A percentile compares a stretch with the other conserved stretches of the same genome.
These are phyloP conservation scores for Mugil cephalus DNA, from an alignment of 2,113 vertebrate genomes.

Conservation along the genomic window DNA sequence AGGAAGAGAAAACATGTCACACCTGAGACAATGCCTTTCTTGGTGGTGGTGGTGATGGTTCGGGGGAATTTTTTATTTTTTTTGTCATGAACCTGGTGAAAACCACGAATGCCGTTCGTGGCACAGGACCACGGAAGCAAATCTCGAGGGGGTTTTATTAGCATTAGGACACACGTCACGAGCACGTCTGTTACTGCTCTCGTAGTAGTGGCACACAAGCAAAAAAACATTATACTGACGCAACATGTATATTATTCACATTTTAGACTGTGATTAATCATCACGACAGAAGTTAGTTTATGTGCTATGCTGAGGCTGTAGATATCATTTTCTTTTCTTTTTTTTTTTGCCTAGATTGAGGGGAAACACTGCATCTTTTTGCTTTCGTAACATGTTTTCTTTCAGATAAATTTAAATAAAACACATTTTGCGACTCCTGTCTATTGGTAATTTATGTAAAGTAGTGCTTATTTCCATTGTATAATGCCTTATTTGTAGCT, in stretches of 20 bases:
- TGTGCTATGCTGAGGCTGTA: slow-evolving; percentile 51
- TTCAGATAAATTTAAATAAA: too few species aligned
- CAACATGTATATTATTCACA: slow-evolving; percentile 50
- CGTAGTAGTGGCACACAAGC: slow-evolving; percentile 28
- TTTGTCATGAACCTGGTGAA: slow-evolving; percentile 10
- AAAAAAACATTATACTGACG: slow-evolving; percentile 26
- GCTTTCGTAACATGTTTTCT: too few species aligned
- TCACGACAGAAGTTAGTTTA: slow-evolving; percentile 27
- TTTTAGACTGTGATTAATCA: slow-evolving; percentile 38
- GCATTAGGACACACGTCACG: slow-evolving; percentile 28
- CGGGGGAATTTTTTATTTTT: too few species aligned
- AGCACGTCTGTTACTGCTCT: slow-evolving; percentile 22
- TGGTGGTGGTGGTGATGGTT: slow-evolving; percentile 7
- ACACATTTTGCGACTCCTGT: too few species aligned
- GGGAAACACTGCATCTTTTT: too few species aligned
- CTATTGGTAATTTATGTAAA: too few species aligned
- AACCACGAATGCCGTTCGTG: too few species aligned
- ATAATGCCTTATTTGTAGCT: too few species aligned
- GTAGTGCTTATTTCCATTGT: too few species aligned
- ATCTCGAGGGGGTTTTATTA: slow-evolving; percentile 8
- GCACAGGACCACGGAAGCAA: not conserved
- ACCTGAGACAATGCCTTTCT: slow-evolving; percentile 62
- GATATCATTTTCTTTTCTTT: not conserved
- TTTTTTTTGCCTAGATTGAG: too few species aligned
- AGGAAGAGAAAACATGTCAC: slow-evolving; percentile 84